Conservation (phyloP, 2,888 invertebrate genomes). For the Torymus aiolomorphi region DNA sequence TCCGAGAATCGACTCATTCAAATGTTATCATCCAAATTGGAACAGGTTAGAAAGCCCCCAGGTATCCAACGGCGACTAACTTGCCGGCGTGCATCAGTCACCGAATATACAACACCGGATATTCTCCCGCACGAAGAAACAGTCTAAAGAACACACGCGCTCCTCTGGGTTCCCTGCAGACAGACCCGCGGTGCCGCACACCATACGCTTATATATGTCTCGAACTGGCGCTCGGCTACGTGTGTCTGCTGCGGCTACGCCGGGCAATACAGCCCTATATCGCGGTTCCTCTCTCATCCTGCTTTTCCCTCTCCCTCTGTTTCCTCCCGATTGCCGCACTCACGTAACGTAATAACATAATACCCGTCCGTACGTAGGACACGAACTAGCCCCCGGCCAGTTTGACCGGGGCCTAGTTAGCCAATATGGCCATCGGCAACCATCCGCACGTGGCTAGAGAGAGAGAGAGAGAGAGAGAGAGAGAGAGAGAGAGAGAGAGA, state of each 20-base stretch:
- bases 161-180: background rate
- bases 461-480: background rate
- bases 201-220: too few relatives aligned
- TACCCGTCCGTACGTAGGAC: slow-evolving; percentile 41
- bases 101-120: background rate
- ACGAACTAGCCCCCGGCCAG: slow-evolving; percentile 37
- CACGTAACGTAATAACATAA: slow-evolving; percentile 53
- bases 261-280: slow-evolving; percentile 4
- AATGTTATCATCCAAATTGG: too few relatives aligned
- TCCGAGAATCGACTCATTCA: too few relatives aligned
- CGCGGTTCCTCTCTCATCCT: background rate
- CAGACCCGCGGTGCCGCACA: background rate
- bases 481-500: background rate
- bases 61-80: too few relatives aligned
- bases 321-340: slow-evolving; percentile 13
- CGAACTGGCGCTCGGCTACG: background rate
- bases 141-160: background rate
- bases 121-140: background rate
- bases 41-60: background rate
- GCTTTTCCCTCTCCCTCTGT: background rate
- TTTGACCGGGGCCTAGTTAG: slow-evolving; percentile 35
- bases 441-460: slow-evolving; percentile 17
- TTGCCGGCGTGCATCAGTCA: background rate
- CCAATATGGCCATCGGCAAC: slow-evolving; percentile 32
- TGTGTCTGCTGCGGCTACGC: background rate